Percentiles rank a stretch among this genome's conserved stretches.
These are phyloP conservation scores for Chascanopsetta lugubris DNA, from an alignment of 2,113 vertebrate species.

Conservation along the genomic window DNA sequence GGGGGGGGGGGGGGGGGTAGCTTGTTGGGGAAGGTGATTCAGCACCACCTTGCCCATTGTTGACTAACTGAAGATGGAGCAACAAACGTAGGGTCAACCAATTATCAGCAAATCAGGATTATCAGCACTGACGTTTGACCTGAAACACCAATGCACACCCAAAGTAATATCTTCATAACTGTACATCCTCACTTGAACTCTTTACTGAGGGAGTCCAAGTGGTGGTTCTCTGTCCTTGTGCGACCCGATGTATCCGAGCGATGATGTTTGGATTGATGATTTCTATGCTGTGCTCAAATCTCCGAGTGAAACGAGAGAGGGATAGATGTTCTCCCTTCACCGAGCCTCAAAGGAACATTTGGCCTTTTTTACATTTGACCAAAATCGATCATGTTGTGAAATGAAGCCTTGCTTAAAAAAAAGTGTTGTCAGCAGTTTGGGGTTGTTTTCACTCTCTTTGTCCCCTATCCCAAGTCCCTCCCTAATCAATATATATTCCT, in stretches of 20 bases:
- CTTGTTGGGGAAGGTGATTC: background rate
- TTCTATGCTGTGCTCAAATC: conserved; percentile 27
- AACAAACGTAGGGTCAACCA: background rate
- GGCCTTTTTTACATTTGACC: background rate
- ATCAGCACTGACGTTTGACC: no score
- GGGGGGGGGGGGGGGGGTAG: background rate
- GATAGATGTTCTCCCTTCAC: background rate
- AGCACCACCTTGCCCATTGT: background rate
- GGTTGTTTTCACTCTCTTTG: background rate
- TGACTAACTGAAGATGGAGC: background rate
- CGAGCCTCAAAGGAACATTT: conserved; percentile 1
- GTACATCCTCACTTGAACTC: background rate
- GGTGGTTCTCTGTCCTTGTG: background rate
- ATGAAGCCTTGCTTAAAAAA: background rate
- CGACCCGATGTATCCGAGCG: background rate
- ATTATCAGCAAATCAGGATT: no score
- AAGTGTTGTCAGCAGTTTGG: background rate
- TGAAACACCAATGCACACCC: no score
- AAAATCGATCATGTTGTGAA: conserved; percentile 31
- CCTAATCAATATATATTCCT: no score
- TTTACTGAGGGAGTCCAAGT: background rate
- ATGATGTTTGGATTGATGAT: conserved; percentile 13
- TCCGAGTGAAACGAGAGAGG: background rate
- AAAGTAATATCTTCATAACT: no score
- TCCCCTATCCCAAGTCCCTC: no score